Evolutionary conservation across 2,797 vertebrate species (phyloP).

Genomic region (Tragelaphus eurycerus): DNA sequence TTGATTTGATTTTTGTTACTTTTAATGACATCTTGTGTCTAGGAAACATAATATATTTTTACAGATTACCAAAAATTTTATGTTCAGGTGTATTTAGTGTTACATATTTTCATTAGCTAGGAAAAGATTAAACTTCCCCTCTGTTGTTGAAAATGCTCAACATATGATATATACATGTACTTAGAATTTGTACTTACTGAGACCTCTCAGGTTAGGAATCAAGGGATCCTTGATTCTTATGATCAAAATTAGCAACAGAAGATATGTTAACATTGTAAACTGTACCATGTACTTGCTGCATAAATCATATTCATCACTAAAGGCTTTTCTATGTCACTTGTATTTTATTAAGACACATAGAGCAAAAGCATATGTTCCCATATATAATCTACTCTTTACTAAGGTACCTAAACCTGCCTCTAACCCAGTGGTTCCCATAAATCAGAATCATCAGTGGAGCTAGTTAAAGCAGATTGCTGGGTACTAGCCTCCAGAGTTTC

Average conservation of each 20-base stretch:
- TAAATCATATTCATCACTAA: background rate
- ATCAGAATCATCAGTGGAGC: background rate
- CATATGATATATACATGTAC: background rate
- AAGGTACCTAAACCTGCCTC: background rate
- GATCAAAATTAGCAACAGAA: background rate
- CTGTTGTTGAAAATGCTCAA: background rate
- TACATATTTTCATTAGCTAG: background rate
- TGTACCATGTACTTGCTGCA: background rate
- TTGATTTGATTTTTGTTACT: conserved; percentile 10
- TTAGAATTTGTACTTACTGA: background rate
- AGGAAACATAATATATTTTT: background rate
- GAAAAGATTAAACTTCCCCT: background rate
- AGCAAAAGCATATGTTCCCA: background rate
- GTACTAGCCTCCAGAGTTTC: background rate
- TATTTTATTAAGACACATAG: background rate
- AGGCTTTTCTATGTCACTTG: background rate
- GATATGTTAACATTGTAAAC: background rate
- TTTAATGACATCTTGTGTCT: background rate
- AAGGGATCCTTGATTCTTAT: background rate
- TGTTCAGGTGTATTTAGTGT: conserved; percentile 12
- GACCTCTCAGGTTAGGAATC: background rate
- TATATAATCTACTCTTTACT: background rate
- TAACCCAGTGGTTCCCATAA: background rate
- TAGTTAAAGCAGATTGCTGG: background rate
- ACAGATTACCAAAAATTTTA: conserved; percentile 9